These are phyloP conservation scores for Neosilurus mollespiculum DNA, from an alignment of 2,797 vertebrate genomes.

Conservation along the genomic window DNA sequence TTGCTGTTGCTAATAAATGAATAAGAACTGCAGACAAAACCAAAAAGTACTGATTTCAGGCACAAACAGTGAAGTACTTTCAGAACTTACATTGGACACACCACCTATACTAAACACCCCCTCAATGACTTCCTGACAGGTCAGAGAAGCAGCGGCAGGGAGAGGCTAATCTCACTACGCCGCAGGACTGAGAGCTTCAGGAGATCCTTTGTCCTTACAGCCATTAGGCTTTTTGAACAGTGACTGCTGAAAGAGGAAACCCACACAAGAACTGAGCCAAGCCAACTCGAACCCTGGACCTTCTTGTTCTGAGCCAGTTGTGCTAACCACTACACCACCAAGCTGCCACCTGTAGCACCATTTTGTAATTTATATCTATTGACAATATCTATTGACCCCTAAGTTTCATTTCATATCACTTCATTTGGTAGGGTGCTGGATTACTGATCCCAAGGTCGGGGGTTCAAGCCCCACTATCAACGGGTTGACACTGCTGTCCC, in stretches of 20 bases:
- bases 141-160: not conserved
- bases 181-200: not conserved
- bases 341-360: too few relatives aligned
- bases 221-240: not conserved
- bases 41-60: not conserved
- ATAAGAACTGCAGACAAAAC: not conserved
- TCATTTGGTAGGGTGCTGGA: too few relatives aligned
- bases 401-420: not conserved
- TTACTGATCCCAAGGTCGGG: too few relatives aligned
- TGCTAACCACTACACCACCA: too few relatives aligned
- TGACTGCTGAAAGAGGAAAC: too few relatives aligned
- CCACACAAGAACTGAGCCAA: too few relatives aligned
- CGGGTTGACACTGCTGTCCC: too few relatives aligned
- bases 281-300: too few relatives aligned
- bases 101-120: not conserved
- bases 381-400: not conserved
- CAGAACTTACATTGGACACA: not conserved
- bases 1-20: conserved; percentile 23
- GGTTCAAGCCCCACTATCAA: too few relatives aligned
- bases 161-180: not conserved
- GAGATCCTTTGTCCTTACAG: not conserved
- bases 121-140: not conserved
- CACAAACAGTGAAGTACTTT: conserved; percentile 5
- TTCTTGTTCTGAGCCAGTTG: too few relatives aligned
- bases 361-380: not conserved